These are phyloP conservation scores for Alaudala cheleensis DNA, from an alignment of 2,113 vertebrate genomes.

Conservation along the genomic window DNA sequence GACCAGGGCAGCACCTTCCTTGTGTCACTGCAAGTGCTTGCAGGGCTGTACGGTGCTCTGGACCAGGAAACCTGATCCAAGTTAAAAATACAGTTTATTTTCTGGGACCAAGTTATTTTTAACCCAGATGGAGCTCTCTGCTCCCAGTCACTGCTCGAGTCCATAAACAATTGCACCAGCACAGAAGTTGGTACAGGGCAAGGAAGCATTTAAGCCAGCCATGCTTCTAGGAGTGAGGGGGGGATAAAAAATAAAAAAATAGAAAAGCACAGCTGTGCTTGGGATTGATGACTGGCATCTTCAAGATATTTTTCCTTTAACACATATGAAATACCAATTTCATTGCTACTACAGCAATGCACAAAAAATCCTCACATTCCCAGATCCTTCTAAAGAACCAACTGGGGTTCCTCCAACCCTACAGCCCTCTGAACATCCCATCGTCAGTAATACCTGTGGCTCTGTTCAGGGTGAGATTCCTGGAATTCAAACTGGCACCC, in stretches of 20 bases:
- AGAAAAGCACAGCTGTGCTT: neutral
- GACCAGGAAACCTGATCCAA: constrained; percentile 42
- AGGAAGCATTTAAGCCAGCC: neutral
- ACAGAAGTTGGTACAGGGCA: neutral
- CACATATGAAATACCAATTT: neutral
- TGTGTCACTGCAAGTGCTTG: neutral
- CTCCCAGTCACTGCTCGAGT: neutral
- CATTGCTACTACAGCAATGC: neutral
- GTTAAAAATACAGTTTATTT: constrained; percentile 67
- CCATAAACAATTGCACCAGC: constrained; percentile 21
- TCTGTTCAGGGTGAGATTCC: neutral
- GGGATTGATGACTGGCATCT: neutral
- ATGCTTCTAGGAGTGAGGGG: neutral
- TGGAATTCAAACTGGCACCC: neutral
- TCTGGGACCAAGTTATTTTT: constrained; percentile 58
- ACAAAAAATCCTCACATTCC: neutral
- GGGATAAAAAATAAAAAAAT: neutral
- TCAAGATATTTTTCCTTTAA: neutral
- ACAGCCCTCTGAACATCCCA: accelerated
- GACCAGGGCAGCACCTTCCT: neutral
- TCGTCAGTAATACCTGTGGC: neutral
- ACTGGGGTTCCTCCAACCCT: neutral
- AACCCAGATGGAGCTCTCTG: constrained; percentile 32
- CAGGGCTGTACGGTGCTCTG: neutral
- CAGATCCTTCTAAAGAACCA: neutral